A percentile compares a stretch with the other conserved stretches of the same genome.
Evolutionary conservation across 2,888 invertebrate species (phyloP).

Genomic region (Tenodera sinensis): DNA sequence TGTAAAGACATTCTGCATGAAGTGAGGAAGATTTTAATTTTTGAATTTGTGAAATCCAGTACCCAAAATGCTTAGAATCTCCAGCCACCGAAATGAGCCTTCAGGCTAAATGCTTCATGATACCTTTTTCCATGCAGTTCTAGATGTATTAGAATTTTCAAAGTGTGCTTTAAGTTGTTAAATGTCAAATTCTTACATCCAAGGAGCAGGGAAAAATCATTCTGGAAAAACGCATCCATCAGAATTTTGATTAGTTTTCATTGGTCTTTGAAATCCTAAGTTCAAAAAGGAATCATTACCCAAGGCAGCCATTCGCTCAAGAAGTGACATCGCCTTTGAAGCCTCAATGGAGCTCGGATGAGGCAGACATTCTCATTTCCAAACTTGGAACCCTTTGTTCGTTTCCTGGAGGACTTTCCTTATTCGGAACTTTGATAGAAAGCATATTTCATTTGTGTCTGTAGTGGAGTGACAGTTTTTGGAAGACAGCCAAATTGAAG

Average conservation of each 20-base stretch:
- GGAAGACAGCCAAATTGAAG: too few species aligned
- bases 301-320: background rate
- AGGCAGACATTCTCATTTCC: background rate
- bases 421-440: background rate
- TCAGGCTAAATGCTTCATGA: too few species aligned
- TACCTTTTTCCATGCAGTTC: background rate
- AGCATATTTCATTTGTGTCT: background rate
- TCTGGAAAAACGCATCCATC: background rate
- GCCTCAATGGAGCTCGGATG: background rate
- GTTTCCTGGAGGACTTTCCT: background rate
- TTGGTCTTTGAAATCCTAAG: background rate
- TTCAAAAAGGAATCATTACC: background rate
- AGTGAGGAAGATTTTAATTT: too few species aligned
- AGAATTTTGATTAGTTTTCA: background rate
- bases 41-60: too few species aligned
- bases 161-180: background rate
- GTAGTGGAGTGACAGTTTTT: too few species aligned
- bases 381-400: background rate
- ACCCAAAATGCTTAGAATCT: too few species aligned
- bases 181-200: background rate
- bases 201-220: background rate
- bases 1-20: too few species aligned
- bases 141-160: background rate
- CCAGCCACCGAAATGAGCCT: too few species aligned
- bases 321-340: background rate